A percentile compares a stretch with the other conserved stretches of the same genome.
These are phyloP conservation scores for Lasioglossum figueresi DNA, from an alignment of 2,888 invertebrate genomes.

Conservation along the genomic window DNA sequence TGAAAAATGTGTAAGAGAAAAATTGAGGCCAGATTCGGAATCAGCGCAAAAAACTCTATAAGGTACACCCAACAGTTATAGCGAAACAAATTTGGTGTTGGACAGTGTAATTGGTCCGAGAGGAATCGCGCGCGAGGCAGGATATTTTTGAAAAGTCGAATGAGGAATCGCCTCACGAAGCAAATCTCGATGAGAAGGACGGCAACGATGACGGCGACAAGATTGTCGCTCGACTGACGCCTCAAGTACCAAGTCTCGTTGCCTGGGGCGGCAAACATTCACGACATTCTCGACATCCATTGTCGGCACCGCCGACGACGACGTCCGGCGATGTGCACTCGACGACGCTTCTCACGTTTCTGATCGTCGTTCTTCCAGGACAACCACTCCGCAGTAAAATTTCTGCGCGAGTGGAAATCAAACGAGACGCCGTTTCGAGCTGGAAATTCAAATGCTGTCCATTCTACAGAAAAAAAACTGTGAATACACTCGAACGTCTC, in stretches of 20 bases:
- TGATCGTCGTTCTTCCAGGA: conserved; percentile 49
- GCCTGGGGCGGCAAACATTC: conserved; percentile 53
- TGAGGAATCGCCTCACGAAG: conserved; percentile 48
- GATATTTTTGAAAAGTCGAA: conserved; percentile 7
- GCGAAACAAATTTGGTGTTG: too few relatives aligned
- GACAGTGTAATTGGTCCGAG: background rate
- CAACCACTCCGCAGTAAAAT: conserved; percentile 36
- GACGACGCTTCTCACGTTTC: conserved; percentile 47
- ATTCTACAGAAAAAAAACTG: background rate
- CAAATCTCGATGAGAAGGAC: conserved; percentile 34
- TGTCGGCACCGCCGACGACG: conserved; percentile 47
- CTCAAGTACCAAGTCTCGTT: conserved; percentile 58
- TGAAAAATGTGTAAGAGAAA: too few relatives aligned
- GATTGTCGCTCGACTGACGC: conserved; percentile 60
- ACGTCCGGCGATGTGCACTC: conserved; percentile 54
- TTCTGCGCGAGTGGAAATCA: conserved; percentile 51
- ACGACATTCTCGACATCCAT: conserved; percentile 55
- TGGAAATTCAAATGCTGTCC: conserved; percentile 29
- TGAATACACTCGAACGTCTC: background rate
- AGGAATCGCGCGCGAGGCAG: too few relatives aligned
- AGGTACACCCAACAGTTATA: too few relatives aligned
- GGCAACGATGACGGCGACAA: conserved; percentile 52
- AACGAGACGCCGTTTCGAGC: conserved; percentile 39
- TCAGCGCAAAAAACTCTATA: too few relatives aligned
- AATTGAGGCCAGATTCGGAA: too few relatives aligned